Evolutionary conservation across 2,113 vertebrate genomes (phyloP).

Genomic region (Struthidea cinerea): DNA sequence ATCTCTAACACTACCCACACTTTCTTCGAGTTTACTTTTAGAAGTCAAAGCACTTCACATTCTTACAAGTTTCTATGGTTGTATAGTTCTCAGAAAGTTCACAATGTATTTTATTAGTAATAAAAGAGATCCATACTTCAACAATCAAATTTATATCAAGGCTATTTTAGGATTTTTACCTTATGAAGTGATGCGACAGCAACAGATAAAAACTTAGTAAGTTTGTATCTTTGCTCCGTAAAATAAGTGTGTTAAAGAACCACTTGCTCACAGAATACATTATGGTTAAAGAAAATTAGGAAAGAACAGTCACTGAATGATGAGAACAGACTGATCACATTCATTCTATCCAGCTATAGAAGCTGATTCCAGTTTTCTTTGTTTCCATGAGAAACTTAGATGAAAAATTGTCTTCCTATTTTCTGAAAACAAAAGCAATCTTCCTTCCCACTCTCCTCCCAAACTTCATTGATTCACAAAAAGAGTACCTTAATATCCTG

Average conservation of each 20-base stretch:
- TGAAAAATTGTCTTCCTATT: background rate
- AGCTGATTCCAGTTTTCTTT: background rate
- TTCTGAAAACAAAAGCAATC: background rate
- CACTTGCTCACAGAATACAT: background rate
- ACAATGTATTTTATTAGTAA: background rate
- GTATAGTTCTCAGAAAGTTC: background rate
- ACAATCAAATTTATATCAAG: background rate
- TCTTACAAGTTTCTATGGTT: background rate
- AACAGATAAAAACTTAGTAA: background rate
- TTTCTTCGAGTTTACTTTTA: background rate
- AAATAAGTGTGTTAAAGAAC: background rate
- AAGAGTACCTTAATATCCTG: background rate
- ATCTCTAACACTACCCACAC: background rate
- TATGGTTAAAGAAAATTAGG: background rate
- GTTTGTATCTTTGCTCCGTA: background rate
- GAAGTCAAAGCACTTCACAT: background rate
- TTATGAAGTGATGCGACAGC: background rate
- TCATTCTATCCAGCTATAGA: background rate
- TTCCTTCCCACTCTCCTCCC: accelerated
- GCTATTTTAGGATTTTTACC: background rate
- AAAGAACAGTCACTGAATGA: background rate
- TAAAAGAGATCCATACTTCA: background rate
- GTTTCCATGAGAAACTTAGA: background rate
- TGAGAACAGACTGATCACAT: background rate
- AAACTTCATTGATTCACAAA: background rate